Conservation (phyloP, 2,888 invertebrate species). For the Biston betularia region DNA sequence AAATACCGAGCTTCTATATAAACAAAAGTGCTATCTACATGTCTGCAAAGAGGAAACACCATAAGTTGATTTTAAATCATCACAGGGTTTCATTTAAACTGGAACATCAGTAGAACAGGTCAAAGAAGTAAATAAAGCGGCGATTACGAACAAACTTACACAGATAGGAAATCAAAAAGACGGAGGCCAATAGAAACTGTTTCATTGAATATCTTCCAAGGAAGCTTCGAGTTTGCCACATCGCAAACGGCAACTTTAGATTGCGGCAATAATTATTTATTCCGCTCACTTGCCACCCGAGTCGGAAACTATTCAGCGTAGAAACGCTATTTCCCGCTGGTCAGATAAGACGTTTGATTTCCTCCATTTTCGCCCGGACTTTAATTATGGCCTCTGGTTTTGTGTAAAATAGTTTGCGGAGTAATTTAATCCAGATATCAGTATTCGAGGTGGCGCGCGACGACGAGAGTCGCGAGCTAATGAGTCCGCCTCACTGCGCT, state of each 20-base stretch:
- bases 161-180: slow-evolving; percentile 55
- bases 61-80: not conserved
- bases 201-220: slow-evolving; percentile 73
- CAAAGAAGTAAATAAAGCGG: slow-evolving; percentile 36
- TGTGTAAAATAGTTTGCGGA: slow-evolving; percentile 85
- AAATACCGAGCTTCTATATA: not conserved
- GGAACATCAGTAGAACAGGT: slow-evolving; percentile 21
- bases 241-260: slow-evolving; percentile 75
- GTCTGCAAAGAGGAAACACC: not conserved
- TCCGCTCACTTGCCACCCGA: slow-evolving; percentile 82
- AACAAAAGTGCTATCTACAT: not conserved
- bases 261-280: slow-evolving; percentile 85
- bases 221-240: slow-evolving; percentile 59
- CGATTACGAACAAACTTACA: slow-evolving; percentile 43
- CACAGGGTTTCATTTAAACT: not conserved
- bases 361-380: slow-evolving; percentile 81
- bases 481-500: slow-evolving; percentile 58
- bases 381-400: slow-evolving; percentile 85
- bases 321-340: slow-evolving; percentile 83
- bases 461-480: slow-evolving; percentile 68
- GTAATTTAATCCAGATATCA: slow-evolving; percentile 83
- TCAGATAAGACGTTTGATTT: slow-evolving; percentile 86
- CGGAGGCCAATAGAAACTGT: slow-evolving; percentile 68
- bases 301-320: slow-evolving; percentile 81
- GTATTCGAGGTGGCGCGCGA: slow-evolving; percentile 76